Percentiles rank a stretch among this genome's conserved stretches.
Conservation (phyloP, 2,113 vertebrate species). For the Upupa epops region DNA sequence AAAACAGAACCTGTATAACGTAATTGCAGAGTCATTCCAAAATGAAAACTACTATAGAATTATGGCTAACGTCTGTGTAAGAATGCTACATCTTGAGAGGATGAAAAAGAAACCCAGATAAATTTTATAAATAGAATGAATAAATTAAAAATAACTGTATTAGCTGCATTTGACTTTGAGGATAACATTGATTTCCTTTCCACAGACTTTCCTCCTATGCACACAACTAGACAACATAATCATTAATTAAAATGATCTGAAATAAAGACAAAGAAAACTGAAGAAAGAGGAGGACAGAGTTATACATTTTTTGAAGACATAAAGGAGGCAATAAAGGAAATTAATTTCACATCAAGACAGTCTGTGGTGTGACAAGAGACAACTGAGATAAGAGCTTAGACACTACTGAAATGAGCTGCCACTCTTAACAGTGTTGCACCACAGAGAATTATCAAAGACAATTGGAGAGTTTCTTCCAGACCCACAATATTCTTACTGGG, state of each 20-base stretch:
- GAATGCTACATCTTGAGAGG: background rate
- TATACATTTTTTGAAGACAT: background rate
- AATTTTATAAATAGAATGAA: background rate
- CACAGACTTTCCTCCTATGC: background rate
- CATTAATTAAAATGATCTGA: background rate
- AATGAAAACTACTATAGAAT: background rate
- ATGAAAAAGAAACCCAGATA: background rate
- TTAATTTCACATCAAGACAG: background rate
- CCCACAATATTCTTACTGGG: background rate
- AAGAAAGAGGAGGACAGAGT: background rate
- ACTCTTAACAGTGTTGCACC: background rate
- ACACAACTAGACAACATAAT: background rate
- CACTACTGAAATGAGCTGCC: background rate
- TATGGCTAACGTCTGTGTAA: background rate
- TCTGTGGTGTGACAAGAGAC: background rate
- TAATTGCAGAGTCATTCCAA: background rate
- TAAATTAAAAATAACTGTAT: background rate
- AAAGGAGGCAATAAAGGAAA: background rate
- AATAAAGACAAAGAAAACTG: background rate
- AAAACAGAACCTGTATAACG: background rate
- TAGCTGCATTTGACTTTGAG: background rate
- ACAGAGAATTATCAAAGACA: background rate
- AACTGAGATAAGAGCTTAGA: background rate
- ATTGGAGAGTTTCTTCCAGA: background rate
- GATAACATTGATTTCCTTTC: conserved; percentile 3